phyloP scores from a whole-genome alignment of 2,888 invertebrate genomes.

The Sesia apiformis region DNA sequence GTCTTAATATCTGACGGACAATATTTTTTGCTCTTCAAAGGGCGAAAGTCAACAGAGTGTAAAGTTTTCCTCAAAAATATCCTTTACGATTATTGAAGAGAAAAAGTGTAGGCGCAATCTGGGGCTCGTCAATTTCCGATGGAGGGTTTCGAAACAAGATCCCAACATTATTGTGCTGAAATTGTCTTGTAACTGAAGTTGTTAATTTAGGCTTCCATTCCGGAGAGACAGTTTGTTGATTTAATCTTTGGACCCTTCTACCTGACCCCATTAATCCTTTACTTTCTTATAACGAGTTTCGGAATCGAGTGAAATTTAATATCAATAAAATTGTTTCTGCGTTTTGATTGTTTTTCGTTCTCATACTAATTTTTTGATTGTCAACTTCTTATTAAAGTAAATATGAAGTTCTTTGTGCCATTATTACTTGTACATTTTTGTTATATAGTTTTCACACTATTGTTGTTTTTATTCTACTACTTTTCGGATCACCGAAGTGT shows the following conservation, averaged over 20 bases:
- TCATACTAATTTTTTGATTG: too few relatives aligned
- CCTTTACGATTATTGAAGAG: conserved; percentile 2
- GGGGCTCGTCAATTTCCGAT: neutral
- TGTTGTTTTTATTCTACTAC: too few relatives aligned
- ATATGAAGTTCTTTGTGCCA: too few relatives aligned
- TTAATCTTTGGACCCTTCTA: conserved; percentile 10
- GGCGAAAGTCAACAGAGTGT: conserved; percentile 8
- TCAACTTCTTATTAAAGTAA: too few relatives aligned
- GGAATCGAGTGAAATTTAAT: neutral
- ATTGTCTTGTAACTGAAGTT: conserved; percentile 17
- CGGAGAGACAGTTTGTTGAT: conserved; percentile 14
- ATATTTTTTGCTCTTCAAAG: neutral
- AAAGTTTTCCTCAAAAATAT: conserved; percentile 7
- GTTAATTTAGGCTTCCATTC: conserved; percentile 16
- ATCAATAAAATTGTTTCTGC: neutral
- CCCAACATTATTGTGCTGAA: conserved; percentile 9
- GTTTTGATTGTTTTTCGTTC: neutral
- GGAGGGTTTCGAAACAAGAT: conserved; percentile 3
- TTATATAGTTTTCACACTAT: too few relatives aligned
- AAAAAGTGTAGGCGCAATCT: neutral
- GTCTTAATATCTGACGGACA: too few relatives aligned
- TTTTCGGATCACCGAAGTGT: too few relatives aligned
- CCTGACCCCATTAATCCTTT: conserved; percentile 13
- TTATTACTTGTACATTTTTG: too few relatives aligned
- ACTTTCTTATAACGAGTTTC: conserved; percentile 11